Percentiles rank a stretch among this genome's conserved stretches.
Conservation (phyloP, 2,888 invertebrate genomes). For the Trichogramma dendrolimi region DNA sequence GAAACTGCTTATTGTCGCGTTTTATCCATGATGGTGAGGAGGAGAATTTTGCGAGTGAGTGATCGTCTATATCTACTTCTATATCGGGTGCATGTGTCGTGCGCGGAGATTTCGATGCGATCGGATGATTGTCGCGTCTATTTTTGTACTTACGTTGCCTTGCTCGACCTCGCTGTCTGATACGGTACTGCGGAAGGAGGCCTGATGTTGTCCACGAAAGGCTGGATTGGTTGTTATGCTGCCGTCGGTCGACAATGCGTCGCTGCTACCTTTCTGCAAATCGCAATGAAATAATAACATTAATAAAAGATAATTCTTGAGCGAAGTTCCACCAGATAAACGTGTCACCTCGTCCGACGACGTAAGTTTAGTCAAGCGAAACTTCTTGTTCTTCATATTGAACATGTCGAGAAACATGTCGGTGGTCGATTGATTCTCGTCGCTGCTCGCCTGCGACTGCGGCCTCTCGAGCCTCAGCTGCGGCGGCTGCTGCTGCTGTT, state of each 20-base stretch:
- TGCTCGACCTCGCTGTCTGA: conserved; percentile 92
- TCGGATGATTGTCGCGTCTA: neutral
- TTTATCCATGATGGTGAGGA: neutral
- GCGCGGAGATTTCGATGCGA: neutral
- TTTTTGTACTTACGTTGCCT: conserved; percentile 69
- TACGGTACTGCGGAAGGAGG: conserved; percentile 80
- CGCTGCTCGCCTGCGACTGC: conserved; percentile 56
- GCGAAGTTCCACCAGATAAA: neutral
- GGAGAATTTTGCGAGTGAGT: neutral
- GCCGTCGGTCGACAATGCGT: conserved; percentile 58
- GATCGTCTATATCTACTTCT: neutral
- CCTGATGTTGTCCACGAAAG: conserved; percentile 68
- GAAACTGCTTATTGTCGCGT: conserved; percentile 55
- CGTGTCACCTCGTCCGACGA: conserved; percentile 87
- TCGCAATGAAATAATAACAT: conserved; percentile 7
- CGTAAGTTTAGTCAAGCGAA: conserved; percentile 76
- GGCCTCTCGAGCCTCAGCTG: conserved; percentile 58
- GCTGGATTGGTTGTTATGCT: conserved; percentile 79
- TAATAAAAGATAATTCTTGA: neutral
- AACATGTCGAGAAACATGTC: conserved; percentile 93
- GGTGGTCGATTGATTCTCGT: conserved; percentile 71
- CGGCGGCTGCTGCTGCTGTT: conserved; percentile 54
- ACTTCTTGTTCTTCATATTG: conserved; percentile 77
- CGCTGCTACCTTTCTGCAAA: conserved; percentile 45
- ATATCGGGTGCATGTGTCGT: neutral